Evolutionary conservation across 2,888 invertebrate genomes (phyloP), one percentile per base, ranked within the genome.

Genomic region (Carabus problematicus): DNA sequence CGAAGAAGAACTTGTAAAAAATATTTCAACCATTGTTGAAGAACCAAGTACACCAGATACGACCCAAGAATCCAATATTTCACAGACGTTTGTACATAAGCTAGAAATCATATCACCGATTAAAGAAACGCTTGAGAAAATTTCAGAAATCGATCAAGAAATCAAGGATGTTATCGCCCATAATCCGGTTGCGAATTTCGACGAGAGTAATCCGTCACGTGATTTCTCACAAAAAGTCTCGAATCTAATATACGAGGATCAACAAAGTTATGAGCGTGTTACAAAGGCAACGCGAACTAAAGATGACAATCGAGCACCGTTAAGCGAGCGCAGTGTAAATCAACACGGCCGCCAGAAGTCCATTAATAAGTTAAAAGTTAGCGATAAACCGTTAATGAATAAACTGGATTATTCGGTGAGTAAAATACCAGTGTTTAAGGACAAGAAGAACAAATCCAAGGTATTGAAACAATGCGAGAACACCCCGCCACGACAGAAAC

Each of bases 201-300:
- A 68, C 6, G 56, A 61, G 1, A 18, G 11, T 11, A 41, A 3
- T 42, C 40, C 55, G 16, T 43, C 54, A 70, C 77, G 71, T 77
- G 82, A 73, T 78, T 77, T 81, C 55, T 78, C 83, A 64, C 83
- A 82, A 73, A 77, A 82, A 72, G 82, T 86, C 64, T 84, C 84
- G 3, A 78, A 86, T 58, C 78, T 86, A n/a, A 85, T 88, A 72
- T 87, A 87, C 80, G 87, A 87, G 81, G 87, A 88, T 81, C 82
- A 84, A 49, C 75, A 76, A 66, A 67, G 72, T 71, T 4, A 73
- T 72, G 12, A 75, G 77, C 81, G 0, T 81, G 82, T 77, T 77
- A 81, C 64, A 74, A 76, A 19, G 77, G 75, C 71, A 0, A 47
- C 63, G 12, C 62, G 54, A 60, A 8, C n/a, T 40, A 64, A 74